Percentiles rank a stretch among this genome's conserved stretches.
Conservation (phyloP, 2,797 vertebrate genomes). For the Melanotaenia boesemani region DNA sequence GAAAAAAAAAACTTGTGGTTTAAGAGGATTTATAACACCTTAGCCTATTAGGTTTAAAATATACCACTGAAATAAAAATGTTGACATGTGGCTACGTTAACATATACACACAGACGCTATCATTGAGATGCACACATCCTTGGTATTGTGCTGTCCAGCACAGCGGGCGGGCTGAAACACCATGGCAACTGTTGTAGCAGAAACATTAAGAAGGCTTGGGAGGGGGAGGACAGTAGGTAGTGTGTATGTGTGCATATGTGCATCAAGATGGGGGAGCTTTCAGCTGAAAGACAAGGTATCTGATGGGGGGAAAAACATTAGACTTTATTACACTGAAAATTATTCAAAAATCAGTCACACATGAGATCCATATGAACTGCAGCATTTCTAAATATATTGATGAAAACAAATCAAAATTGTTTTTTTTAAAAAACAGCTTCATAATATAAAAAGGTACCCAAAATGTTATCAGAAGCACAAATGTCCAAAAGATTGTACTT, state of each 20-base stretch:
- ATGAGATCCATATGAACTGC: not conserved
- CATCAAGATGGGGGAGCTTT: conserved; percentile 29
- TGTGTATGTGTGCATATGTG: conserved; percentile 12
- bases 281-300: conserved; percentile 31
- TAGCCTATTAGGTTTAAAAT: not conserved
- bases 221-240: conserved; percentile 39
- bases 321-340: conserved; percentile 30
- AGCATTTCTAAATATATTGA: not conserved
- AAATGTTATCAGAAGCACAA: not conserved
- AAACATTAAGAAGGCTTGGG: conserved; percentile 67
- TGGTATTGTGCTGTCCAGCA: conserved; percentile 55
- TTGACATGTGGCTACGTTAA: conserved; percentile 16
- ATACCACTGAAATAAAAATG: not conserved
- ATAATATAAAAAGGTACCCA: not conserved
- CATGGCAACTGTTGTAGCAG: conserved; percentile 77
- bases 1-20: not conserved
- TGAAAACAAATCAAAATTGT: not conserved
- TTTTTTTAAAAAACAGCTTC: not conserved
- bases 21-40: not conserved
- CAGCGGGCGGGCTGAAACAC: conserved; percentile 56
- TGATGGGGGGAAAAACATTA: conserved; percentile 9
- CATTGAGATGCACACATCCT: conserved; percentile 50
- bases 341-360: conserved; percentile 7
- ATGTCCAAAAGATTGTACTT: no score
- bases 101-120: conserved; percentile 18